Evolutionary conservation across 2,797 vertebrate genomes (phyloP), one percentile per base, ranked within the genome.

Genomic region (Todus mexicanus): DNA sequence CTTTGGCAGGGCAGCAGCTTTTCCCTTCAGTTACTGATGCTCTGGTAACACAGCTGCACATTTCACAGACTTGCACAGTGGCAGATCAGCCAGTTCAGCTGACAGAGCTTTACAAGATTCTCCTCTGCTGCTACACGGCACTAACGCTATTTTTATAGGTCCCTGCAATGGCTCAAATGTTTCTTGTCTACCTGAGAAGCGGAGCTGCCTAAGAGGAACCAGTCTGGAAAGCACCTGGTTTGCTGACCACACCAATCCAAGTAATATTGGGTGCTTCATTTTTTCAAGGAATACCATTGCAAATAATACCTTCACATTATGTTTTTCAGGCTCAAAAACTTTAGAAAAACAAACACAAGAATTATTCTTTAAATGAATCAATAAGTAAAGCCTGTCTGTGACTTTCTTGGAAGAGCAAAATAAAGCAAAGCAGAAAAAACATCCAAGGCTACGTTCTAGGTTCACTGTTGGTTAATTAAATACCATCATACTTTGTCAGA

Each of bases 11-110:
- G 75, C 43, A 90, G 75, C 42, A 77, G 38, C 57, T 76, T 88
- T 90, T 89, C 68, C 73, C 73, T 74, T 72, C 56, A 63, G 69
- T 83, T 93, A 77, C 93, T 82, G 77, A 92, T 89, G 79, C 64
- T 96, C 76, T 91, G 85, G 70, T 75, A 89, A 40, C 13, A 78
- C 40, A 43, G 42, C 22, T 87, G 61, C 31, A 78, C 69, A 38
- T 31, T 75, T 73, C 20, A 18, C 69, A 84, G 37, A 33, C 50
- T 90, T 42, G 50, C 64, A 31, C 9, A 68, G 60, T 22, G 17
- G 61, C 26, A 68, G 80, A 72, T 43, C 4, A 4, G 59, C 68
- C 84, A 78, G 60, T 68, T 74, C 64, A 77, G 79, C 48, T 84
- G 78, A 71, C 48, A 75, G 69, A 63, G 76, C 50, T 95, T 95